phyloP scores from a whole-genome alignment of 2,113 vertebrate species.

The Melanerpes formicivorus region DNA sequence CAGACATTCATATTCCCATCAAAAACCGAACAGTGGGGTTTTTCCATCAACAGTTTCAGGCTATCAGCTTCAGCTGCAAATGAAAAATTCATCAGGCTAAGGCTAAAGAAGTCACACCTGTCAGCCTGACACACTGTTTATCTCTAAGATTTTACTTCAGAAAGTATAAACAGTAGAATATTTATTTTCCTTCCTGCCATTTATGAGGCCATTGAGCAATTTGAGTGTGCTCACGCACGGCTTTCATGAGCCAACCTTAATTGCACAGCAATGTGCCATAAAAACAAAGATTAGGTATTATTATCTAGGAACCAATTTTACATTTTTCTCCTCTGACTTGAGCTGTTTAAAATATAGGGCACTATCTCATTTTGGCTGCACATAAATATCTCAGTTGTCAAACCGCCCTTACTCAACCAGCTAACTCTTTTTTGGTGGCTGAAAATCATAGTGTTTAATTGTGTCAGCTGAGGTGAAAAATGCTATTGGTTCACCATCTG shows the following conservation, averaged over 20 bases:
- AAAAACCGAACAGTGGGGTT: conserved; percentile 26
- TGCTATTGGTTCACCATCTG: conserved; percentile 37
- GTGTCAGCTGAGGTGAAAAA: conserved; percentile 48
- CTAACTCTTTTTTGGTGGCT: conserved; percentile 59
- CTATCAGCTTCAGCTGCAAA: conserved; percentile 54
- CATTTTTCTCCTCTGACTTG: conserved; percentile 81
- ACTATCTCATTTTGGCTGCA: conserved; percentile 72
- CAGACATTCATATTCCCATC: not conserved
- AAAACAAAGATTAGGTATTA: conserved; percentile 75
- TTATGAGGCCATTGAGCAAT: conserved; percentile 70
- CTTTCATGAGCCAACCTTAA: conserved; percentile 73
- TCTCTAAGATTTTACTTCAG: conserved; percentile 50
- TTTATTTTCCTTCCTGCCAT: conserved; percentile 77
- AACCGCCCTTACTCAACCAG: conserved; percentile 62
- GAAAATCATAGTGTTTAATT: conserved; percentile 64
- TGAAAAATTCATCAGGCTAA: conserved; percentile 66
- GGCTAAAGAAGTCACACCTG: conserved; percentile 72
- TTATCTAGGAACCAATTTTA: conserved; percentile 74
- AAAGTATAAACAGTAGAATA: conserved; percentile 70
- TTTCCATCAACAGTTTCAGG: conserved; percentile 59
- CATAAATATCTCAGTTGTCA: conserved; percentile 75
- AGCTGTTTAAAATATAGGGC: conserved; percentile 76
- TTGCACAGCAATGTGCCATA: conserved; percentile 68
- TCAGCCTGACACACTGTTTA: conserved; percentile 69
- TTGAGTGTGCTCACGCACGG: conserved; percentile 25